phyloP scores from a whole-genome alignment of 2,113 vertebrate species.

The Pimephales promelas region DNA sequence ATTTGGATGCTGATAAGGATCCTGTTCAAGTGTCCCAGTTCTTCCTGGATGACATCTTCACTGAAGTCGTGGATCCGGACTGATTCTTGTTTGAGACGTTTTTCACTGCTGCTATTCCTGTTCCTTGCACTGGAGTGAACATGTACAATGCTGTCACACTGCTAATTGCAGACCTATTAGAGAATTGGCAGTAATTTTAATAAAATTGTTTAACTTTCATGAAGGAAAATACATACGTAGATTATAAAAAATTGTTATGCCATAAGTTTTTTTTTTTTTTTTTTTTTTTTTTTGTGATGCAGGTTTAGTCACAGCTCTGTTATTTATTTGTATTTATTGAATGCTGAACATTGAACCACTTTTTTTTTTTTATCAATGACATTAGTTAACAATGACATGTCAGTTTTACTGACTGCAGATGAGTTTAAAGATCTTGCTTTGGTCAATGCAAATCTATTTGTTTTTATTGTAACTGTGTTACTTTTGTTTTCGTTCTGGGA shows the following conservation, averaged over 20 bases:
- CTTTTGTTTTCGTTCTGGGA: neutral
- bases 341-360: neutral
- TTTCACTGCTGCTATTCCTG: conserved; percentile 10
- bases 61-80: conserved; percentile 80
- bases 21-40: conserved; percentile 77
- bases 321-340: conserved; percentile 28
- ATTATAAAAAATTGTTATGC: neutral
- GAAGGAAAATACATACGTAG: neutral
- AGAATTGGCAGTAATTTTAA: neutral
- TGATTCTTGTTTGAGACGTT: conserved; percentile 34
- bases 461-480: conserved; percentile 23
- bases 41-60: conserved; percentile 84
- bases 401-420: neutral
- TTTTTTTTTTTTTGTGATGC: neutral
- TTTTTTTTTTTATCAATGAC: neutral
- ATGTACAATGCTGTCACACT: neutral
- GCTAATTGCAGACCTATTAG: neutral
- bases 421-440: neutral
- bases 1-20: conserved; percentile 67
- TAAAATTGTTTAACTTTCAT: neutral
- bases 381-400: too few species aligned
- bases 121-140: conserved; percentile 7
- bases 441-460: conserved; percentile 9
- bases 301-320: neutral
- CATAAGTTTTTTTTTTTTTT: neutral